Percentiles rank a stretch among this genome's conserved stretches.
These are phyloP conservation scores for Champsocephalus esox DNA, from an alignment of 2,797 vertebrate species.

Conservation along the genomic window DNA sequence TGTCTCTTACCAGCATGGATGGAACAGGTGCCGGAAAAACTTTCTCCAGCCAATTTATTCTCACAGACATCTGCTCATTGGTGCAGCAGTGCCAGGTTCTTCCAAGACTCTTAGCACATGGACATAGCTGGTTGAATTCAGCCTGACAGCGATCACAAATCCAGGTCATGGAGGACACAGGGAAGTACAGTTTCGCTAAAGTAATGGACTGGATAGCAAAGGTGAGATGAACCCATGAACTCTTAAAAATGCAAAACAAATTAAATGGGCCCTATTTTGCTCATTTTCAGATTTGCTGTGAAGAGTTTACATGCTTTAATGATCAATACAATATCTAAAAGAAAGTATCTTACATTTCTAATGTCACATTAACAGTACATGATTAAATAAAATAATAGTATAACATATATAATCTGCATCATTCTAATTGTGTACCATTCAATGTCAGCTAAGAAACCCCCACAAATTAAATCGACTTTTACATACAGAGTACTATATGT, in stretches of 20 bases:
- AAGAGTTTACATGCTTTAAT: too few species aligned
- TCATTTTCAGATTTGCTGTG: too few species aligned
- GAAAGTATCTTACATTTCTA: too few species aligned
- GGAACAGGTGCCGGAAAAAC: slow-evolving; percentile 75
- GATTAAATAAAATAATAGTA: too few species aligned
- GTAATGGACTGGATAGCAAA: slow-evolving; percentile 27
- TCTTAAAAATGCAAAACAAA: background rate
- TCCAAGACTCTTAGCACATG: slow-evolving; percentile 53
- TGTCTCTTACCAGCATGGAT: slow-evolving; percentile 59
- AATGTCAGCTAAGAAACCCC: too few species aligned
- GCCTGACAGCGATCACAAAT: slow-evolving; percentile 46
- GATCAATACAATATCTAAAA: too few species aligned
- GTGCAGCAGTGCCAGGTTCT: slow-evolving; percentile 55
- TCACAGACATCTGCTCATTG: slow-evolving; percentile 73
- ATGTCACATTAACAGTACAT: too few species aligned
- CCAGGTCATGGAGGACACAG: slow-evolving; percentile 47
- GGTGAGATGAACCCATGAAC: slow-evolving; percentile 18
- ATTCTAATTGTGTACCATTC: too few species aligned
- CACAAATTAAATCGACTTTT: too few species aligned
- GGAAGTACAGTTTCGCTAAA: slow-evolving; percentile 28
- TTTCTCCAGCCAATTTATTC: slow-evolving; percentile 70
- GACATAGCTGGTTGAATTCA: slow-evolving; percentile 56
- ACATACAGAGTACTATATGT: too few species aligned
- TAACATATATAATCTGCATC: too few species aligned
- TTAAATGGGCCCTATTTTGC: background rate